phyloP scores from a whole-genome alignment of 2,113 vertebrate genomes.

The Sapajus apella region DNA sequence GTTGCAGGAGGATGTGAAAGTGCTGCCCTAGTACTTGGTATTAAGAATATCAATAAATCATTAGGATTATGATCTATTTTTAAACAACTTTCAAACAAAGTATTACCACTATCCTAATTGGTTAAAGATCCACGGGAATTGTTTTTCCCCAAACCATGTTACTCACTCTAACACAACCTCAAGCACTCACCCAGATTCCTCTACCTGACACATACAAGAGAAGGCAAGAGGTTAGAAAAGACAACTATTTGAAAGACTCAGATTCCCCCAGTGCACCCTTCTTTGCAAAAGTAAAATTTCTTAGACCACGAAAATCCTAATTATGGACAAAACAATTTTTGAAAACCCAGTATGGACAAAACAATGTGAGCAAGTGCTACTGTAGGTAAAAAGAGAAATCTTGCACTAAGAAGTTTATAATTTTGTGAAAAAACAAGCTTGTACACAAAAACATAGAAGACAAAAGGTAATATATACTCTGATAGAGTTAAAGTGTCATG shows the following conservation, averaged over 20 bases:
- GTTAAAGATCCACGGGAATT: not conserved
- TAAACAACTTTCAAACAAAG: conserved; percentile 26
- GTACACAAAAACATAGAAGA: not conserved
- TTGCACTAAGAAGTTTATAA: not conserved
- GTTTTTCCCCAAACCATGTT: not conserved
- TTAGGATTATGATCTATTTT: not conserved
- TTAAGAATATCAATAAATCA: not conserved
- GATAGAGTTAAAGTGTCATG: not conserved
- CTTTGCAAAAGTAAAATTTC: not conserved
- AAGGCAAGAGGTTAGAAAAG: not conserved
- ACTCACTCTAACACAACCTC: not conserved
- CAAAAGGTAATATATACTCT: not conserved
- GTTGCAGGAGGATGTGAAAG: not conserved
- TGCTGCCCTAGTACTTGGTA: not conserved
- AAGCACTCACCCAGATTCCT: not conserved
- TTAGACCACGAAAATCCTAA: conserved; percentile 20
- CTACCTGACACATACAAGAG: not conserved
- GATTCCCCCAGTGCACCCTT: not conserved
- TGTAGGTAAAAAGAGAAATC: not conserved
- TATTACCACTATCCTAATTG: not conserved
- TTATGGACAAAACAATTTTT: not conserved
- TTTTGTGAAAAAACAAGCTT: not conserved
- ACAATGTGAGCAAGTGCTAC: not conserved
- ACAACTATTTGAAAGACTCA: conserved; percentile 21
- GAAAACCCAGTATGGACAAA: not conserved